phyloP scores from a whole-genome alignment of 2,888 invertebrate species.

The Blomia tropicalis region DNA sequence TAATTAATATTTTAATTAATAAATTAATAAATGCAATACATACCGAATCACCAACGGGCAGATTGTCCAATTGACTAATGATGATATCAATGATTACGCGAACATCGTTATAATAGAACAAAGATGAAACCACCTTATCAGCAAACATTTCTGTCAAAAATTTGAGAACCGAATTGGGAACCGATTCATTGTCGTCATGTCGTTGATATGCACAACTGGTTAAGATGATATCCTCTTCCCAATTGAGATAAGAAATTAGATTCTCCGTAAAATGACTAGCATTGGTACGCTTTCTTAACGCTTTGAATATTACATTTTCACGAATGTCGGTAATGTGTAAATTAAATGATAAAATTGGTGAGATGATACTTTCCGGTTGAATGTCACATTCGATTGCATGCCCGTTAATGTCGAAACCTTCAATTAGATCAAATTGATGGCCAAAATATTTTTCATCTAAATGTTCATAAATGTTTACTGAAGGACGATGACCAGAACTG shows the following conservation, averaged over 20 bases:
- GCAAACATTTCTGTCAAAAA: slow-evolving; percentile 71
- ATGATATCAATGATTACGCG: slow-evolving; percentile 86
- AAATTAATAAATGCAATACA: slow-evolving; percentile 29
- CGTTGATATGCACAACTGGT: slow-evolving; percentile 8
- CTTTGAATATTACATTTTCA: slow-evolving; percentile 35
- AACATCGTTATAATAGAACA: slow-evolving; percentile 87
- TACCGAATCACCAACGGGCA: slow-evolving; percentile 59
- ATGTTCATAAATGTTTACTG: slow-evolving; percentile 70
- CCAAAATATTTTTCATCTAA: slow-evolving; percentile 63
- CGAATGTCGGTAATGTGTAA: slow-evolving; percentile 51
- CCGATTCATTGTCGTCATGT: slow-evolving; percentile 32
- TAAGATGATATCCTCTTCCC: slow-evolving; percentile 48
- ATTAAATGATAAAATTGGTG: slow-evolving; percentile 69
- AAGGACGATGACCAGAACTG: slow-evolving; percentile 74
- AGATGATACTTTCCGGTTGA: slow-evolving; percentile 56
- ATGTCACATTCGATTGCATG: slow-evolving; percentile 49
- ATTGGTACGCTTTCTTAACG: slow-evolving; percentile 38
- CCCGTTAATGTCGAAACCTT: slow-evolving; percentile 59
- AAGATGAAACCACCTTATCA: slow-evolving; percentile 55
- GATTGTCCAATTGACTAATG: slow-evolving; percentile 70
- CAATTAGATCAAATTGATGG: slow-evolving; percentile 64
- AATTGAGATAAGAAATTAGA: slow-evolving; percentile 63
- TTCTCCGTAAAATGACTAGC: slow-evolving; percentile 83
- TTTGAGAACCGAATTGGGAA: slow-evolving; percentile 70
- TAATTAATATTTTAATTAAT: slow-evolving; percentile 1